phyloP scores from a whole-genome alignment of 2,797 vertebrate genomes.

The Bryconaethiops microstoma region DNA sequence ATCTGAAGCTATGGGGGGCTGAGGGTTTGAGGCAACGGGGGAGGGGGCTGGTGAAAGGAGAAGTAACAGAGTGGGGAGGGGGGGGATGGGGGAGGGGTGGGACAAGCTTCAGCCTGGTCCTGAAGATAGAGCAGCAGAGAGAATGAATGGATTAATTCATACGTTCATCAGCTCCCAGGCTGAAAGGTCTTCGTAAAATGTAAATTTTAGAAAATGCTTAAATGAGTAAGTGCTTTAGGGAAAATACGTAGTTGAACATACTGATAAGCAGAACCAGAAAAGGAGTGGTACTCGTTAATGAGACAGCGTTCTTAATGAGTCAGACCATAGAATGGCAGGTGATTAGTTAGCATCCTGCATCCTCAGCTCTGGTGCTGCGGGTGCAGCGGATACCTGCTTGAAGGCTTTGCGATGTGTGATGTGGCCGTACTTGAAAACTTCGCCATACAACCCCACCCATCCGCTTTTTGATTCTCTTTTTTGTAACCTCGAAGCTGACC shows the following conservation, averaged over 20 bases:
- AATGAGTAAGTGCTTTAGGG: too few species aligned
- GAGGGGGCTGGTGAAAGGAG: conserved; percentile 38
- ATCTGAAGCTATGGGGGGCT: conserved; percentile 17
- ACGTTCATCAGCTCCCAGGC: background rate
- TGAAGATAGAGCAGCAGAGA: conserved; percentile 16
- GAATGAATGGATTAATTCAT: conserved; percentile 33
- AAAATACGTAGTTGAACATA: background rate
- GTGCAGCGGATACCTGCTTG: background rate
- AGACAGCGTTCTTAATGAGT: background rate
- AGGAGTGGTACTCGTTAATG: conserved; percentile 18
- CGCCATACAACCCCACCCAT: conserved; percentile 36
- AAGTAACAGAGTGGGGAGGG: conserved; percentile 20
- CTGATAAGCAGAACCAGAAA: background rate
- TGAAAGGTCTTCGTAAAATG: background rate
- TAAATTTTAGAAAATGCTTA: background rate
- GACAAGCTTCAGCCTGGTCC: conserved; percentile 9
- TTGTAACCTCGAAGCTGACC: conserved; percentile 41
- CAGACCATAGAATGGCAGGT: background rate
- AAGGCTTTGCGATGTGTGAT: background rate
- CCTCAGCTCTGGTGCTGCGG: background rate
- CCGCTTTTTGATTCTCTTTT: conserved; percentile 34
- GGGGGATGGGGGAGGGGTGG: conserved; percentile 27
- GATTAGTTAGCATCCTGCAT: background rate
- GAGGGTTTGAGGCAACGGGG: conserved; percentile 44
- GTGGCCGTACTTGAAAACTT: background rate